Conservation (phyloP, 2,888 invertebrate genomes). For the Osmoderma eremita region DNA sequence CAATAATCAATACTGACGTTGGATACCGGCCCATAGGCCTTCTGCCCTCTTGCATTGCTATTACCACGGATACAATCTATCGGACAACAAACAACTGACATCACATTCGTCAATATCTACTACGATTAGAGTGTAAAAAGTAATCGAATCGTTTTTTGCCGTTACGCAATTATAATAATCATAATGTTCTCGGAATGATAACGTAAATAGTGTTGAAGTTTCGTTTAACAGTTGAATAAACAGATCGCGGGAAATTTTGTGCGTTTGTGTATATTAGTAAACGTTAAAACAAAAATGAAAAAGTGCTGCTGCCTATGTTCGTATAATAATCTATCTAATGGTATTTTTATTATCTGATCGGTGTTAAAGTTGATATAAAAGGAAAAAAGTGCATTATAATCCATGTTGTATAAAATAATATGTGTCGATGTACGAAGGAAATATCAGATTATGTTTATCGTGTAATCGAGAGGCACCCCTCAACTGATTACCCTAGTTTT, state of each 20-base stretch:
- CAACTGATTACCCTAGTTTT: conserved; percentile 39
- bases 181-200: no score
- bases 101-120: conserved; percentile 40
- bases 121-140: conserved; percentile 36
- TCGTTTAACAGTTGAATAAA: background rate
- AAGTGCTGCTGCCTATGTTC: conserved; percentile 26
- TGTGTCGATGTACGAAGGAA: conserved; percentile 36
- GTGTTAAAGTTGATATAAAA: conserved; percentile 25
- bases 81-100: conserved; percentile 44
- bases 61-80: conserved; percentile 55
- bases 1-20: conserved; percentile 56
- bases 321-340: conserved; percentile 13
- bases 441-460: conserved; percentile 15
- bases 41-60: conserved; percentile 52
- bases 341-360: conserved; percentile 16
- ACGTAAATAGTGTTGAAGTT: background rate
- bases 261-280: background rate
- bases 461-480: conserved; percentile 19
- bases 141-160: background rate
- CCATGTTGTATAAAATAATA: conserved; percentile 31
- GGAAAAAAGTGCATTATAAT: conserved; percentile 41
- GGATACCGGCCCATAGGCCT: conserved; percentile 56
- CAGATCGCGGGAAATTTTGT: background rate
- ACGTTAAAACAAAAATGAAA: background rate
- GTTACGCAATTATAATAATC: background rate